phyloP scores from a whole-genome alignment of 1,140 invertebrate genomes.

The Drosophila parvula region DNA sequence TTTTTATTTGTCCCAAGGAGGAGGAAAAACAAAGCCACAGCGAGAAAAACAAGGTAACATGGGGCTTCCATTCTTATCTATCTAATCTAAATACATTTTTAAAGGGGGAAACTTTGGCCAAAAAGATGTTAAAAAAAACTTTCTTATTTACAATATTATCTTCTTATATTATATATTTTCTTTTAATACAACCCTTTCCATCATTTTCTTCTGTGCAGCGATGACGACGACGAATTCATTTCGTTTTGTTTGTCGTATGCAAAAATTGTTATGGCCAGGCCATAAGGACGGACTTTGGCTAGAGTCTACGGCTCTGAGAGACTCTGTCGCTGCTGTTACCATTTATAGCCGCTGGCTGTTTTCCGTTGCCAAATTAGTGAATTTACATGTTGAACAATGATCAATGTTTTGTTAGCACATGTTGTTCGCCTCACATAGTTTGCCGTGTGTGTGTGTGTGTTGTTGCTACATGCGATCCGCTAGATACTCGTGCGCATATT shows the following conservation, averaged over 20 bases:
- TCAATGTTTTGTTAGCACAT: conserved; percentile 83
- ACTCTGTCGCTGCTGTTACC: conserved; percentile 67
- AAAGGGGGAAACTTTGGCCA: too few species aligned
- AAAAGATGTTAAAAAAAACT: too few species aligned
- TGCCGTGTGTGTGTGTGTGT: conserved; percentile 22
- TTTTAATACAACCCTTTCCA: too few species aligned
- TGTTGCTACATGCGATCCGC: conserved; percentile 34
- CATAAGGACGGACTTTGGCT: conserved; percentile 41
- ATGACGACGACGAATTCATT: conserved; percentile 71
- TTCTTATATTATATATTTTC: too few species aligned
- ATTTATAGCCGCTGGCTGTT: conserved; percentile 74
- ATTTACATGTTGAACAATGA: conserved; percentile 83
- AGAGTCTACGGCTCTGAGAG: conserved; percentile 35
- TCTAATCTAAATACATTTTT: not conserved
- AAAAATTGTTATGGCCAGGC: conserved; percentile 77
- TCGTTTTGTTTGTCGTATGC: conserved; percentile 69
- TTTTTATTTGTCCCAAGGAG: conserved; percentile 41
- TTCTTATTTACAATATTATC: too few species aligned
- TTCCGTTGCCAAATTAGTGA: conserved; percentile 81
- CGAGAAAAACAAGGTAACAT: conserved; percentile 15
- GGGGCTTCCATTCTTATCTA: not conserved
- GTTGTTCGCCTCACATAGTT: conserved; percentile 70
- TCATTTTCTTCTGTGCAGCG: conserved; percentile 20
- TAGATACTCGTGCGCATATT: conserved; percentile 43
- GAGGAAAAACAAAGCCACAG: conserved; percentile 24